phyloP scores from a whole-genome alignment of 2,113 vertebrate species.

The sheep (Ovis aries) region DNA sequence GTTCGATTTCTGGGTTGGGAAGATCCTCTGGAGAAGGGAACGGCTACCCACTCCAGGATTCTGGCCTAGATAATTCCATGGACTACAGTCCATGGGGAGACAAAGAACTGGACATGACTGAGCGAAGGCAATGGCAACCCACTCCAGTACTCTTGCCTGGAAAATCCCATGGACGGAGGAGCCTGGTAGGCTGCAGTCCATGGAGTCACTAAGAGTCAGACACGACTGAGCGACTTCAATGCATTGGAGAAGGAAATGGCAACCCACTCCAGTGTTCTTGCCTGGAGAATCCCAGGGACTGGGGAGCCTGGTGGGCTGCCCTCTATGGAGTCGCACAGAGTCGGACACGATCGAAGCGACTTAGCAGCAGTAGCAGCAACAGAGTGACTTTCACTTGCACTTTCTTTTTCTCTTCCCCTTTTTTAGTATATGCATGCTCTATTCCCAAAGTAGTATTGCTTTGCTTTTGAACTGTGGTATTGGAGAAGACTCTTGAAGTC shows the following conservation, averaged over 20 bases:
- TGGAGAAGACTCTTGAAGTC: neutral
- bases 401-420: neutral
- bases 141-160: too few species aligned
- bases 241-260: too few species aligned
- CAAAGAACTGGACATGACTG: neutral
- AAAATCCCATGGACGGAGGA: too few species aligned
- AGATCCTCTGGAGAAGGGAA: neutral
- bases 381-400: neutral
- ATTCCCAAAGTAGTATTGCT: neutral
- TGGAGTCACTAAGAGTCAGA: too few species aligned
- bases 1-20: neutral
- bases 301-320: too few species aligned
- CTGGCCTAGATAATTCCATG: neutral
- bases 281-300: too few species aligned
- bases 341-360: rapidly evolving
- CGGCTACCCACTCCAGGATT: neutral
- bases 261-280: too few species aligned
- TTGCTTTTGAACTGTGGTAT: neutral
- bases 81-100: neutral
- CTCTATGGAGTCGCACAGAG: neutral
- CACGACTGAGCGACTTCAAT: too few species aligned
- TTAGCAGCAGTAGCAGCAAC: too few species aligned
- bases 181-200: too few species aligned
- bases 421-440: neutral
- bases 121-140: too few species aligned